These are phyloP conservation scores for Anthoscopus minutus DNA, from an alignment of 2,113 vertebrate species.

Conservation along the genomic window DNA sequence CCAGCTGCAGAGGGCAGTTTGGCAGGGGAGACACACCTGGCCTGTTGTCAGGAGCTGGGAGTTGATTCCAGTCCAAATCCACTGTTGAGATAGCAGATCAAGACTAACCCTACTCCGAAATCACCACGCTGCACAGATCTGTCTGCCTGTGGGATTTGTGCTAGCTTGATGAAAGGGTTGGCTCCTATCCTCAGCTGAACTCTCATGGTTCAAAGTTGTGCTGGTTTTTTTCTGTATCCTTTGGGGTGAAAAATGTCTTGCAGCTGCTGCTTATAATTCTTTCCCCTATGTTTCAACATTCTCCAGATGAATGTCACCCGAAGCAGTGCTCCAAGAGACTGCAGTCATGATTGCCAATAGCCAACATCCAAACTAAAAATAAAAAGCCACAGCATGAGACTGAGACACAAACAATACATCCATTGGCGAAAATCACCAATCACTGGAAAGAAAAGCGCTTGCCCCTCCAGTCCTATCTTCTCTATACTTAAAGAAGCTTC, in stretches of 20 bases:
- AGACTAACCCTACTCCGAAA: background rate
- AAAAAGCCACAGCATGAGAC: conserved; percentile 10
- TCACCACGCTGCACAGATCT: background rate
- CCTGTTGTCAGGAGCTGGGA: background rate
- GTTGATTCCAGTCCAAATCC: background rate
- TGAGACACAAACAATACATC: background rate
- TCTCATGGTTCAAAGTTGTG: conserved; percentile 11
- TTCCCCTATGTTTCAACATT: conserved; percentile 50
- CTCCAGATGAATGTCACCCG: conserved; percentile 28
- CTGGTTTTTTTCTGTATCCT: conserved; percentile 27
- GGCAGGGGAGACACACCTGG: background rate
- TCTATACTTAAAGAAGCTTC: background rate
- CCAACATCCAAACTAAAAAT: conserved; percentile 45
- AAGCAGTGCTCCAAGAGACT: conserved; percentile 18
- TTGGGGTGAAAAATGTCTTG: conserved; percentile 53
- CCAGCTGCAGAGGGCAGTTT: background rate
- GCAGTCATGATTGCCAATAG: conserved; percentile 17
- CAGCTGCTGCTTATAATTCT: conserved; percentile 47
- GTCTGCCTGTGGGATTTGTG: conserved; percentile 14
- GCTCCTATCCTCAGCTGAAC: conserved; percentile 37
- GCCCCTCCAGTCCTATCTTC: background rate
- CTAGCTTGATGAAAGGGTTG: conserved; percentile 30
- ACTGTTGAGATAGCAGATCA: conserved; percentile 10
- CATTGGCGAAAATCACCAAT: background rate
- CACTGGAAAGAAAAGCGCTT: background rate